Percentiles rank a stretch among this genome's conserved stretches.
Evolutionary conservation across 1,140 invertebrate species (phyloP).

Genomic region (Brachionus rotundiformis): DNA sequence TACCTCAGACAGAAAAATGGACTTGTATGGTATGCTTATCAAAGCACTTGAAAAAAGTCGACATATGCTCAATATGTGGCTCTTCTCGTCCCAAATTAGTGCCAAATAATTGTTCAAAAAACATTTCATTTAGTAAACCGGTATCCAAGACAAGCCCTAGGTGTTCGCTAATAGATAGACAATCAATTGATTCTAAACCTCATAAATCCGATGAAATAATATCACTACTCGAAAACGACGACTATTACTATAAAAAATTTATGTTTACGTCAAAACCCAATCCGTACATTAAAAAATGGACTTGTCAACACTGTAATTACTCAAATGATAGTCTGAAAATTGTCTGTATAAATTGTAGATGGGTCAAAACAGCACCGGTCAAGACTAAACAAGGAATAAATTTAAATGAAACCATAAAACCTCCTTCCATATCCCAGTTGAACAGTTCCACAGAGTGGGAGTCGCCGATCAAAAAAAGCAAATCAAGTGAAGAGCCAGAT

Average conservation of each 20-base stretch:
- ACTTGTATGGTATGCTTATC: constrained; percentile 38
- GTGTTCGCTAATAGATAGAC: neutral
- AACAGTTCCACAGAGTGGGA: neutral
- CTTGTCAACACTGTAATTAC: constrained; percentile 45
- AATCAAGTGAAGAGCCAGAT: neutral
- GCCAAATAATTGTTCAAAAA: neutral
- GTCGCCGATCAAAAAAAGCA: neutral
- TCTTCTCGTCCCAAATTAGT: neutral
- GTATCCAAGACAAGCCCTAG: neutral
- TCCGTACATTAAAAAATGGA: constrained; percentile 49
- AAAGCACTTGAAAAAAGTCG: neutral
- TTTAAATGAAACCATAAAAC: neutral
- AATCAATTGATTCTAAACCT: neutral
- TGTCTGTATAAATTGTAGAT: constrained; percentile 46
- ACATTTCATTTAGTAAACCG: neutral
- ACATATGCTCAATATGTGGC: constrained; percentile 42
- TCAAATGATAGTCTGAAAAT: constrained; percentile 49
- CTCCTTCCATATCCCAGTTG: neutral
- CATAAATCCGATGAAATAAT: neutral
- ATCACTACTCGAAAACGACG: neutral
- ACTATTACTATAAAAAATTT: neutral
- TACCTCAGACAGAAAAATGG: constrained; percentile 16
- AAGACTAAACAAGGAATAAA: neutral
- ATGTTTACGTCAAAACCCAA: neutral
- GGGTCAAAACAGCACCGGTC: constrained; percentile 27